Percentiles rank a stretch among this genome's conserved stretches.
These are phyloP conservation scores for Lepidurus packardi DNA, from an alignment of 1,140 invertebrate species.

Conservation along the genomic window DNA sequence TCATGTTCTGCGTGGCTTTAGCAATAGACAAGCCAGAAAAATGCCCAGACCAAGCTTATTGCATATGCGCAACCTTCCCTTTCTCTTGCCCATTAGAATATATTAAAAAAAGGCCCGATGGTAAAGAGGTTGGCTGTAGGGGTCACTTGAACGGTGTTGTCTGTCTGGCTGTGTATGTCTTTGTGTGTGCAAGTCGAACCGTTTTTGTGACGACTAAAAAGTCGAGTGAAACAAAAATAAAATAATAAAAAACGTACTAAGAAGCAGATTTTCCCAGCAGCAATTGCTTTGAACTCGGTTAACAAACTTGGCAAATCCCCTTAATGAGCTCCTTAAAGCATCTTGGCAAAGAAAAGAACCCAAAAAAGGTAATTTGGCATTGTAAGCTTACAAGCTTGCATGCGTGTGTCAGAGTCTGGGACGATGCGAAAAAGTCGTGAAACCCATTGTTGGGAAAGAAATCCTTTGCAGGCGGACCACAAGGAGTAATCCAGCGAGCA, in stretches of 20 bases:
- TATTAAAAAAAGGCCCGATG: not conserved
- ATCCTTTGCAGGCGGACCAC: not conserved
- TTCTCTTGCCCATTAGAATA: not conserved
- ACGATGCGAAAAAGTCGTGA: not conserved
- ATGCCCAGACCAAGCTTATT: not conserved
- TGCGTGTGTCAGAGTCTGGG: not conserved
- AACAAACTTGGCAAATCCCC: too few relatives aligned
- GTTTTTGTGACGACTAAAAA: not conserved
- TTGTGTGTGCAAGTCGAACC: not conserved
- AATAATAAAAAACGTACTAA: too few relatives aligned
- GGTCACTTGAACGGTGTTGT: not conserved
- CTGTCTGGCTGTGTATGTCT: not conserved
- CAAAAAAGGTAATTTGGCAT: too few relatives aligned
- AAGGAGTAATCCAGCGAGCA: not conserved
- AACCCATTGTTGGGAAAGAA: not conserved
- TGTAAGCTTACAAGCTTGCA: too few relatives aligned
- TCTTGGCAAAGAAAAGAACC: too few relatives aligned
- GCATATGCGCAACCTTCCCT: constrained; percentile 1
- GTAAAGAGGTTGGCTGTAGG: constrained; percentile 12
- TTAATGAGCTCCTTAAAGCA: too few relatives aligned
- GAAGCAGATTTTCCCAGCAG: too few relatives aligned
- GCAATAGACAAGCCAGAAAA: constrained; percentile 1
- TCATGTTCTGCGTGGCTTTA: constrained; percentile 16
- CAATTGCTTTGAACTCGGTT: too few relatives aligned
- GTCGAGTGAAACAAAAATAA: too few relatives aligned